Evolutionary conservation across 2,888 invertebrate species (phyloP), one percentile per base, ranked within the genome.

Genomic region (Yponomeuta plumbellus): DNA sequence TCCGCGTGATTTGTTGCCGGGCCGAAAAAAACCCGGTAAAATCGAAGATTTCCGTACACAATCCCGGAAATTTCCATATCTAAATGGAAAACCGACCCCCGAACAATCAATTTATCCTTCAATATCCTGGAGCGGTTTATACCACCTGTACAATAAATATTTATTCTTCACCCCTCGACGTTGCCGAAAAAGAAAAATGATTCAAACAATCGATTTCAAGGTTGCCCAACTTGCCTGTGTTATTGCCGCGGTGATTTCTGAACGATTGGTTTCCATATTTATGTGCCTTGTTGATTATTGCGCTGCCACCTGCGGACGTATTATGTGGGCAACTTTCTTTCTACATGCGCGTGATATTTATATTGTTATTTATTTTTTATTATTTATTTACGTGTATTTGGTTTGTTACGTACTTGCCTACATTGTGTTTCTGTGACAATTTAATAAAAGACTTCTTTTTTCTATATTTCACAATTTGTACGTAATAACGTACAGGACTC

Each of bases 61-160:
- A 89, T 89, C 90, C 88, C 81, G 81, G 81, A 88, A 88, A 91
- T 91, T 90, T 91, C 90, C 90, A 91, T 91, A 90, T 90, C 90
- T 91, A 91, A 91, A 91, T 91, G 90, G 90, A 89, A 91, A 91
- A 90, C 88, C 90, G 86, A 89, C 88, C 90, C 90, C 88, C 85
- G 88, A 85, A 89, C 90, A 91, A 90, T 91, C 90, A 91, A 91
- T 91, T 90, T 90, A 91, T 89, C 90, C 88, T 82, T 81, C 89
- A 88, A 89, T 89, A 90, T 90, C 88, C 88, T 88, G 84, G 77
- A 86, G 88, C 88, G 88, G 88, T 88, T 88, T 89, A 90, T 88
- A 88, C 88, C 89, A 89, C 89, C 89, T 89, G 90, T 88, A 88
- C 87, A 86, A 90, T 89, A 89, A 89, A 91, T 90, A 88, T 90